These are phyloP conservation scores for Graptemys geographica DNA, from an alignment of 2,797 vertebrate genomes.

Conservation along the genomic window DNA sequence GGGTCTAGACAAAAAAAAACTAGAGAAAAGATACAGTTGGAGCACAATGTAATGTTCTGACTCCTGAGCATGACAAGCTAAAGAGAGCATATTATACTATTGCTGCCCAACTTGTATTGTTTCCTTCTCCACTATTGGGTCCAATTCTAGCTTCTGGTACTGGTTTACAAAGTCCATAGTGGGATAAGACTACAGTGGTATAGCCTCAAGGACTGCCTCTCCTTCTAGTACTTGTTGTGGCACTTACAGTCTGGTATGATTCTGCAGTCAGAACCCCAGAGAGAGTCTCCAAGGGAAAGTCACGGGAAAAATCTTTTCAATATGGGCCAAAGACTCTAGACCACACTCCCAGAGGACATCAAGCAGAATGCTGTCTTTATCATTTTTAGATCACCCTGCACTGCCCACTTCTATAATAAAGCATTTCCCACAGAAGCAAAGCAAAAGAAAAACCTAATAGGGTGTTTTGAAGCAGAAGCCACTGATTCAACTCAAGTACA, in stretches of 20 bases:
- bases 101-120: neutral
- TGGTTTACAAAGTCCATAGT: neutral
- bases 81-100: neutral
- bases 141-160: neutral
- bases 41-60: neutral
- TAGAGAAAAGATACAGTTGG: neutral
- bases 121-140: neutral
- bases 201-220: neutral
- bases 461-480: constrained; percentile 30
- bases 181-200: neutral
- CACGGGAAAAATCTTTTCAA: neutral
- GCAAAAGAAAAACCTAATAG: neutral
- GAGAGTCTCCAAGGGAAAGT: rapidly evolving
- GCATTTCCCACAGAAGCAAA: neutral
- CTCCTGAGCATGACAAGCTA: neutral
- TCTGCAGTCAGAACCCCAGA: neutral
- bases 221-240: neutral
- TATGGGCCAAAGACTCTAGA: neutral
- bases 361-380: neutral
- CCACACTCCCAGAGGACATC: neutral
- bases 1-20: neutral
- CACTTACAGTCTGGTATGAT: neutral
- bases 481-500: constrained; percentile 28
- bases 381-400: neutral
- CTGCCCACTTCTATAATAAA: neutral